These are phyloP conservation scores for Chrysodeixis includens DNA, from an alignment of 2,888 invertebrate species.

Conservation along the genomic window DNA sequence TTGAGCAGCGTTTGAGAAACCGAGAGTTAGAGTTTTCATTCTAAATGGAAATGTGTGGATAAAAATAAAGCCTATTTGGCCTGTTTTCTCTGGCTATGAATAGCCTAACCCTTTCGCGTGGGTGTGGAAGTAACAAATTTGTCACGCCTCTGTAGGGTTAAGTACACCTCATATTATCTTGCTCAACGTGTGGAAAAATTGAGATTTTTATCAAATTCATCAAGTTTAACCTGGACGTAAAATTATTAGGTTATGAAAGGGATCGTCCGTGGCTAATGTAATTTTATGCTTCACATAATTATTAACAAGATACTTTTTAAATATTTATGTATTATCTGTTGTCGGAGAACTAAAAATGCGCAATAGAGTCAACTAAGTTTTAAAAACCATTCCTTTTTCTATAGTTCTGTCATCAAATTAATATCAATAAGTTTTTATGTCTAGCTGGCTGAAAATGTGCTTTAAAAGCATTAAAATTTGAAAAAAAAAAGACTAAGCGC, in stretches of 20 bases:
- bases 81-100: slow-evolving; percentile 27
- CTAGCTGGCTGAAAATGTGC: no score
- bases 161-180: not conserved
- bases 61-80: not conserved
- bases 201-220: not conserved
- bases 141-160: not conserved
- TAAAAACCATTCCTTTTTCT: no score
- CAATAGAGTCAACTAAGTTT: no score
- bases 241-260: not conserved
- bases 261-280: not conserved
- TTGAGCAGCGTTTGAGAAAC: no score
- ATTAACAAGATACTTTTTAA: not conserved
- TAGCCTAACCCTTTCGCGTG: slow-evolving; percentile 25
- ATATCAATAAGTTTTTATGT: no score
- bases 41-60: slow-evolving; percentile 23
- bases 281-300: not conserved
- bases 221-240: not conserved
- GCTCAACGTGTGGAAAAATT: not conserved
- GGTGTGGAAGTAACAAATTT: slow-evolving; percentile 9
- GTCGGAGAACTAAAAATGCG: no score
- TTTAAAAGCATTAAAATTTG: no score
- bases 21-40: slow-evolving; percentile 25
- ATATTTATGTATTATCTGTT: no score
- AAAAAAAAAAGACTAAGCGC: no score
- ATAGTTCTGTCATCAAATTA: no score